Base-by-base conservation (phyloP, 2,797 vertebrate species). In the Gallinago solitaria region DNA sequence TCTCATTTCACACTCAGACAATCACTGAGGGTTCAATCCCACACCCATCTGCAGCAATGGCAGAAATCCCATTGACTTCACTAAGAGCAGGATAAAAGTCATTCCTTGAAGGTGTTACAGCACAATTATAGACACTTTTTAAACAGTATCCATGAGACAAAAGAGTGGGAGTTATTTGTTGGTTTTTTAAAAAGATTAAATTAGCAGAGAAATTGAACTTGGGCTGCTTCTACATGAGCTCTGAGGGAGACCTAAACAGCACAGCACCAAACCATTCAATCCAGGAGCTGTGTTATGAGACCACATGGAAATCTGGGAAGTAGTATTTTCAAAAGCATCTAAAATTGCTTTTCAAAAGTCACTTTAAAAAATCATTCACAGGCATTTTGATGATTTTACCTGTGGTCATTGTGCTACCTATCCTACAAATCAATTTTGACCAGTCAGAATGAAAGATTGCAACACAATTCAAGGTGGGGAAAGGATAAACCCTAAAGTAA, bases 1-100 rank as follows among this genome's bases (percentile, higher is more conserved):
- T 83, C 83, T 95, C 77, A 89, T 95, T 96, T 96, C 95, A 95
- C 90, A 96, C 83, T 89, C 86, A 95, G 76, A 91, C 47, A 94
- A 74, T 73, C 80, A 87, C 80, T 85, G 50, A 67, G 41, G 64
- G 86, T 80, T 96, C 90, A 93, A 60, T 90, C 94, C 89, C 74
- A 96, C 83, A 93, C 16, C 89, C 91, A 94, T 95, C 88, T 95
- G 88, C 71, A 67, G 88, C 61, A 96, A 91, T 91, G 91, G 91
- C 91, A 97, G 82, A 91, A 95, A 96, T 96, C 85, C 91, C 89
- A 89, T 5, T 80, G 94, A 82, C 64, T 92, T 90, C 83, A 84
- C 41, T 17, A 39, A 77, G 15, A 84, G 37, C 27, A 80, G 47
- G 53, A 61, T 53, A 47, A 39, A 78, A 69, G 37, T 92, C 56